Percentiles rank a stretch among this genome's conserved stretches.
Evolutionary conservation across 2,797 vertebrate genomes (phyloP).

Genomic region (Podarcis lilfordi): DNA sequence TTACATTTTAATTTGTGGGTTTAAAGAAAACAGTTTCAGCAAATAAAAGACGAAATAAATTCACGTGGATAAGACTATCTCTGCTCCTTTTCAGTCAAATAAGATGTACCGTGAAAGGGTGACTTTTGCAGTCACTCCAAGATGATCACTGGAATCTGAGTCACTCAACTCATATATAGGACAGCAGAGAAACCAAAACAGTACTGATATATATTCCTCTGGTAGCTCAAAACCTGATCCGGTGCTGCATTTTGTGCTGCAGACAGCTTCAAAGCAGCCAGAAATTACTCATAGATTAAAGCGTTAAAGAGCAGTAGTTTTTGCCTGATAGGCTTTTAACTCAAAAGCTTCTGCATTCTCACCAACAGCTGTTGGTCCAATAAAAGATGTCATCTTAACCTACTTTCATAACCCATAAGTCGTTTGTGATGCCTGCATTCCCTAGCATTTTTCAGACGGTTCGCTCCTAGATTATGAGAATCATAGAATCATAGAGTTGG

Average conservation of each 20-base stretch:
- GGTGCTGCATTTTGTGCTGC: not conserved
- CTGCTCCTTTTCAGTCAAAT: not conserved
- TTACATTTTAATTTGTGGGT: not conserved
- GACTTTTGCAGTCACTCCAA: conserved; percentile 34
- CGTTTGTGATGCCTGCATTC: not conserved
- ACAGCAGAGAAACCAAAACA: conserved; percentile 35
- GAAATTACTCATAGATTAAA: conserved; percentile 4
- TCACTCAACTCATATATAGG: conserved; percentile 27
- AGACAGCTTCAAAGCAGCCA: conserved; percentile 31
- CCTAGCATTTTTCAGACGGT: not conserved
- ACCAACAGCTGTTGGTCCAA: not conserved
- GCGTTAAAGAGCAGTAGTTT: not conserved
- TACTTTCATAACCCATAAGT: not conserved
- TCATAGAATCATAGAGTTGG: no score
- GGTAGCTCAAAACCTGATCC: conserved; percentile 22
- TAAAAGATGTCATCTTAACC: not conserved
- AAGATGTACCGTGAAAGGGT: conserved; percentile 19
- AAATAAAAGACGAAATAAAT: not conserved
- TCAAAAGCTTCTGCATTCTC: not conserved
- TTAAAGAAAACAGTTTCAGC: not conserved
- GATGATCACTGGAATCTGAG: conserved; percentile 13
- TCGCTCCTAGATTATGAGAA: not conserved
- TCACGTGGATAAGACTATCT: conserved; percentile 23
- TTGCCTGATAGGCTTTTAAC: conserved; percentile 22
- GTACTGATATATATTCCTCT: not conserved